Percentiles rank a stretch among this genome's conserved stretches.
These are phyloP conservation scores for Camponotus pennsylvanicus DNA, from an alignment of 1,140 invertebrate species.

Conservation along the genomic window DNA sequence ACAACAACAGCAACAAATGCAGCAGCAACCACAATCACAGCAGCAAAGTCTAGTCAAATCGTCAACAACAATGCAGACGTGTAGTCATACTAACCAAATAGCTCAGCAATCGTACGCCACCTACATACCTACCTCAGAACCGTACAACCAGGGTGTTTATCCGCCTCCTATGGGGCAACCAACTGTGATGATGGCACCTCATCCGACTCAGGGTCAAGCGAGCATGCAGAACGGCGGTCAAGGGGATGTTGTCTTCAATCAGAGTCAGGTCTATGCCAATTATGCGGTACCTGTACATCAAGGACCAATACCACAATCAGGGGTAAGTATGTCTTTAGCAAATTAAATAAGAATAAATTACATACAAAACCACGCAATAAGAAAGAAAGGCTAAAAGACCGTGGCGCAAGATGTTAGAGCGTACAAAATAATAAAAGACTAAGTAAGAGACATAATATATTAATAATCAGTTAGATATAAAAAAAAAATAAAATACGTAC, in stretches of 20 bases:
- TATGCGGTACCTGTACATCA: slow-evolving; percentile 82
- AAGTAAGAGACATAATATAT: no score
- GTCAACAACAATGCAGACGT: slow-evolving; percentile 75
- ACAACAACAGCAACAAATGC: slow-evolving; percentile 40
- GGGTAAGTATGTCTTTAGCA: slow-evolving; percentile 67
- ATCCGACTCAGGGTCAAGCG: slow-evolving; percentile 76
- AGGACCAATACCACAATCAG: slow-evolving; percentile 77
- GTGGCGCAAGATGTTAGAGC: no score
- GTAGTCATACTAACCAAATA: slow-evolving; percentile 76
- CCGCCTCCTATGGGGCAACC: slow-evolving; percentile 75
- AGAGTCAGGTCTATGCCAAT: slow-evolving; percentile 82
- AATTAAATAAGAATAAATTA: not conserved
- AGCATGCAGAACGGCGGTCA: slow-evolving; percentile 74
- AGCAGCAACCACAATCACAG: slow-evolving; percentile 49
- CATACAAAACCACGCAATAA: no score
- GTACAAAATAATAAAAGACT: no score
- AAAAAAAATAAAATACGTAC: no score
- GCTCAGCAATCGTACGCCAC: slow-evolving; percentile 78
- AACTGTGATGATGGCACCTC: slow-evolving; percentile 82
- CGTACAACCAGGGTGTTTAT: slow-evolving; percentile 79
- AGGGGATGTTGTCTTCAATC: slow-evolving; percentile 81
- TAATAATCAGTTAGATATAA: no score
- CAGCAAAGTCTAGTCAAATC: slow-evolving; percentile 81
- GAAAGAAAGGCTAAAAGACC: no score
- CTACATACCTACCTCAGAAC: slow-evolving; percentile 82